Conservation (phyloP, 2,888 invertebrate species). For the Onthophagus sagittarius region DNA sequence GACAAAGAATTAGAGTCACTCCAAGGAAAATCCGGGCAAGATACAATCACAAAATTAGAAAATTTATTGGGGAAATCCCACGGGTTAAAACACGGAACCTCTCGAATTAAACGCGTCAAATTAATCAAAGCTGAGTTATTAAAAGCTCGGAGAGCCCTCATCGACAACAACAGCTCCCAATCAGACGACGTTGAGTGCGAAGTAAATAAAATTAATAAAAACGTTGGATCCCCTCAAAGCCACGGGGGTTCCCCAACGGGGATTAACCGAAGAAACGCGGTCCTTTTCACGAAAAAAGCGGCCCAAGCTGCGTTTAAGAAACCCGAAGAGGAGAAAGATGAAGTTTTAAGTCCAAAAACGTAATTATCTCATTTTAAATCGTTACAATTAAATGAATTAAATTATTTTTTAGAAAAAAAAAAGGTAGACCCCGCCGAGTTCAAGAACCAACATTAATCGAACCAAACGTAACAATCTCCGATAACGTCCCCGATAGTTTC, state of each 20-base stretch:
- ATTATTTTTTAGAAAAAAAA: slow-evolving; percentile 35
- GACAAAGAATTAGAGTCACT: slow-evolving; percentile 53
- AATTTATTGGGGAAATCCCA: slow-evolving; percentile 61
- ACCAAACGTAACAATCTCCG: slow-evolving; percentile 27
- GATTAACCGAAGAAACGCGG: slow-evolving; percentile 70
- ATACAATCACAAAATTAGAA: slow-evolving; percentile 53
- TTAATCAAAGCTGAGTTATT: slow-evolving; percentile 57
- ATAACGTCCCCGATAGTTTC: slow-evolving; percentile 52
- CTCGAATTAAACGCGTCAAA: slow-evolving; percentile 57
- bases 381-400: slow-evolving; percentile 31
- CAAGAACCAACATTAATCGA: slow-evolving; percentile 27
- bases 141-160: slow-evolving; percentile 49
- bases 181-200: slow-evolving; percentile 42
- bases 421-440: slow-evolving; percentile 45
- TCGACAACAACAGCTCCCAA: slow-evolving; percentile 42
- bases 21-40: slow-evolving; percentile 43
- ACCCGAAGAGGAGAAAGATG: slow-evolving; percentile 50
- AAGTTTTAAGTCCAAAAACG: slow-evolving; percentile 42
- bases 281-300: slow-evolving; percentile 71
- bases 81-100: slow-evolving; percentile 56
- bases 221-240: slow-evolving; percentile 23
- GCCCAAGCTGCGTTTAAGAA: slow-evolving; percentile 52
- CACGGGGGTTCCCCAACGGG: slow-evolving; percentile 51
- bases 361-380: slow-evolving; percentile 7
- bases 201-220: slow-evolving; percentile 11